These are phyloP conservation scores for Dusona sp. DNA, from an alignment of 2,888 invertebrate species.

Conservation along the genomic window DNA sequence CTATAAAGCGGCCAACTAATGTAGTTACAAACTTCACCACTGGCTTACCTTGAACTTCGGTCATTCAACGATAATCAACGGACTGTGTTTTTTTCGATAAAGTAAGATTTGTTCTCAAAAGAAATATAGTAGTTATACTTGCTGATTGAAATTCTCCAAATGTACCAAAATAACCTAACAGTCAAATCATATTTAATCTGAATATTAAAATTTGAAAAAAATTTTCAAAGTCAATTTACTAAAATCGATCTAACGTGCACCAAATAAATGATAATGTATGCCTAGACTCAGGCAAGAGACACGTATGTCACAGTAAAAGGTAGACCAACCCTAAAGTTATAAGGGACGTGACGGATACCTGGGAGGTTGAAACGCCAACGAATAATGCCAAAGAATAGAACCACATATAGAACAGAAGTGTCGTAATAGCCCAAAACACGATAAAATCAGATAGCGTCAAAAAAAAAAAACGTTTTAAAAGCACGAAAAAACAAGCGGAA, in stretches of 20 bases:
- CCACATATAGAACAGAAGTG: constrained; percentile 12
- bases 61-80: neutral
- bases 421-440: constrained; percentile 55
- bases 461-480: constrained; percentile 44
- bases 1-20: neutral
- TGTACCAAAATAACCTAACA: neutral
- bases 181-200: neutral
- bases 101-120: neutral
- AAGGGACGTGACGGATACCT: constrained; percentile 2
- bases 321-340: constrained; percentile 34
- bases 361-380: constrained; percentile 54
- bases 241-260: neutral
- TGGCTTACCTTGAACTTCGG: neutral
- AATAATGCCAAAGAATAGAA: constrained; percentile 45
- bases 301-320: constrained; percentile 14
- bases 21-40: neutral
- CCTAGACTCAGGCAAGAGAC: constrained; percentile 4
- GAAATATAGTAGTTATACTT: neutral
- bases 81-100: neutral
- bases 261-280: constrained; percentile 42
- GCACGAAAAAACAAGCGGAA: constrained; percentile 56
- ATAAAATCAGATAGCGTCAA: constrained; percentile 53
- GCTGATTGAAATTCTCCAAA: neutral
- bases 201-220: no score
- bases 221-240: no score